Percentiles rank a stretch among this genome's conserved stretches.
Evolutionary conservation across 2,113 vertebrate genomes (phyloP).

Genomic region (Bos javanicus): DNA sequence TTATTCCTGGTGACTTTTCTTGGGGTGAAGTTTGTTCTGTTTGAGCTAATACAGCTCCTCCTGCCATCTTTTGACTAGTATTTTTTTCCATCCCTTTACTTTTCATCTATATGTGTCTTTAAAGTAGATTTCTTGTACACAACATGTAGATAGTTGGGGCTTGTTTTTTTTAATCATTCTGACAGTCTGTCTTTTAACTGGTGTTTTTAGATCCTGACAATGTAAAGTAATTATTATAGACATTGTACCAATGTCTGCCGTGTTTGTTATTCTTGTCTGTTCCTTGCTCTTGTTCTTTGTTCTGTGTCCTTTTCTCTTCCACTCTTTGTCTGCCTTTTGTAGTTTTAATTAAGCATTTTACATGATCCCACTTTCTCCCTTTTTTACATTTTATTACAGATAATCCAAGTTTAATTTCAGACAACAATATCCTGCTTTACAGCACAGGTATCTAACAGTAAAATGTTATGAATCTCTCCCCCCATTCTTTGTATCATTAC

Average conservation of each 20-base stretch:
- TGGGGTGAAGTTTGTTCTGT: neutral
- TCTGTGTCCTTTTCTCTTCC: neutral
- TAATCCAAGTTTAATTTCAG: neutral
- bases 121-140: neutral
- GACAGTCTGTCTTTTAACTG: neutral
- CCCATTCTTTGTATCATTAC: neutral
- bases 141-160: neutral
- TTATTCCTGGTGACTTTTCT: neutral
- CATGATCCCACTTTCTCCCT: neutral
- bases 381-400: neutral
- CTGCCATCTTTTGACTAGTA: neutral
- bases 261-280: neutral
- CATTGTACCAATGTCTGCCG: neutral
- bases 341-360: neutral
- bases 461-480: neutral
- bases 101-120: neutral
- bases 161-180: neutral
- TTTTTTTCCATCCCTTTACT: neutral
- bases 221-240: neutral
- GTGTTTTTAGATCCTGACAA: neutral
- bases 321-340: neutral
- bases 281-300: neutral
- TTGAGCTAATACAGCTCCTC: neutral
- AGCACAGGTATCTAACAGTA: neutral
- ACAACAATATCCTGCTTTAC: neutral